A percentile compares a stretch with the other conserved stretches of the same genome.
These are phyloP conservation scores for Gallinago media DNA, from an alignment of 2,113 vertebrate genomes.

Conservation along the genomic window DNA sequence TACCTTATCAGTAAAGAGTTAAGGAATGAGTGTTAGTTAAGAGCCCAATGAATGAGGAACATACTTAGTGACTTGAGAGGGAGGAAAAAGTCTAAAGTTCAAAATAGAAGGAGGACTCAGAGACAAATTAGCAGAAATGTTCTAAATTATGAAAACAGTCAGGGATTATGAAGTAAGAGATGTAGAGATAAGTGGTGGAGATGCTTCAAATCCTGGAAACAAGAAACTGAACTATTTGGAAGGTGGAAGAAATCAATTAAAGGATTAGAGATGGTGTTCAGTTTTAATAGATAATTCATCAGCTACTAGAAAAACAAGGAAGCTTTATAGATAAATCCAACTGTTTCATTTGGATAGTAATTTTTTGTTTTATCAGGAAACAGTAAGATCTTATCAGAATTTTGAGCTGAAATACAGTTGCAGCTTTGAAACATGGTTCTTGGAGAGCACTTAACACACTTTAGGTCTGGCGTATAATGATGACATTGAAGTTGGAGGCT, in stretches of 20 bases:
- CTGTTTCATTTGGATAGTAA: not conserved
- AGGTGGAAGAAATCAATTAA: not conserved
- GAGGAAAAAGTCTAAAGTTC: not conserved
- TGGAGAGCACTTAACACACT: conserved; percentile 21
- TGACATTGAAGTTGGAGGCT: conserved; percentile 4
- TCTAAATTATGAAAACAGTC: not conserved
- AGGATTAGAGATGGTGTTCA: not conserved
- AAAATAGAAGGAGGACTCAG: not conserved
- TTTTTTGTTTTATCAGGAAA: not conserved
- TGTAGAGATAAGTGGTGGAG: not conserved
- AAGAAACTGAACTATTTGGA: not conserved
- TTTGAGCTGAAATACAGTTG: not conserved
- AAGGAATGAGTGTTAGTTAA: not conserved
- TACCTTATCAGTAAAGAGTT: not conserved
- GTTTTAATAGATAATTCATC: not conserved
- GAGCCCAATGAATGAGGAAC: not conserved
- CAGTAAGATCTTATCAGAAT: not conserved
- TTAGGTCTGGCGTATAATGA: not conserved
- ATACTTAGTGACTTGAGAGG: not conserved
- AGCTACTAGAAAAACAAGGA: not conserved
- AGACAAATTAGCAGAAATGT: not conserved
- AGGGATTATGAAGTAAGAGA: not conserved
- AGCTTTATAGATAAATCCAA: not conserved
- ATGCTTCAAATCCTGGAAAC: not conserved
- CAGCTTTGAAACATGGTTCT: conserved; percentile 38